These are phyloP conservation scores for Liopterus haemorrhoidalis DNA, from an alignment of 2,888 invertebrate genomes.

Conservation along the genomic window DNA sequence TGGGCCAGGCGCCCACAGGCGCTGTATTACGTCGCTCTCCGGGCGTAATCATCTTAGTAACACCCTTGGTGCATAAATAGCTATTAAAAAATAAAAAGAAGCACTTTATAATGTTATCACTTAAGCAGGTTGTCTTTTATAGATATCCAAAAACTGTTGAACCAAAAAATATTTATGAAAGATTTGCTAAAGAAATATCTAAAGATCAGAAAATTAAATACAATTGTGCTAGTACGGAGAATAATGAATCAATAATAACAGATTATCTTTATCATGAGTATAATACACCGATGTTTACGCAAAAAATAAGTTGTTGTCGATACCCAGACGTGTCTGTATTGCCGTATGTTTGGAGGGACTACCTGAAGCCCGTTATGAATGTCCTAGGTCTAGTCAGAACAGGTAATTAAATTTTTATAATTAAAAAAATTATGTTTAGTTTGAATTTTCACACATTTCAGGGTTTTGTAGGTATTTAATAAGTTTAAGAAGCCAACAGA, in stretches of 20 bases:
- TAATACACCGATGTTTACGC: conserved; percentile 60
- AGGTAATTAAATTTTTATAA: conserved; percentile 43
- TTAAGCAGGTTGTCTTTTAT: conserved; percentile 25
- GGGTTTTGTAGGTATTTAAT: no score
- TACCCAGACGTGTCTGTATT: conserved; percentile 65
- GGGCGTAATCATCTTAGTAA: no score
- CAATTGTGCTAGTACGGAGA: conserved; percentile 40
- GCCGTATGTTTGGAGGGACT: conserved; percentile 67
- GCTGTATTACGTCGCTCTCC: no score
- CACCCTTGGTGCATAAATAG: no score
- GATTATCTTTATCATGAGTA: conserved; percentile 58
- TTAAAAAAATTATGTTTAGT: no score
- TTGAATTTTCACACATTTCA: no score
- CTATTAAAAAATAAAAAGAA: no score
- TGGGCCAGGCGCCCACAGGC: no score
- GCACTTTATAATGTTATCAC: no score
- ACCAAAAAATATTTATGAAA: conserved; percentile 44
- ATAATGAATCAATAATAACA: conserved; percentile 49
- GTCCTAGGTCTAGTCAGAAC: conserved; percentile 58
- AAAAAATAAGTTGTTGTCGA: conserved; percentile 76
- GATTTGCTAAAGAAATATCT: conserved; percentile 48
- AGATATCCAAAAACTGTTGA: conserved; percentile 40
- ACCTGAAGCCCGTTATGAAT: conserved; percentile 58
- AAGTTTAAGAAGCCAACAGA: no score
- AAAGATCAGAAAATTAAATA: conserved; percentile 45